Conservation (phyloP, 2,888 invertebrate genomes). For the Drosophila conformis region DNA sequence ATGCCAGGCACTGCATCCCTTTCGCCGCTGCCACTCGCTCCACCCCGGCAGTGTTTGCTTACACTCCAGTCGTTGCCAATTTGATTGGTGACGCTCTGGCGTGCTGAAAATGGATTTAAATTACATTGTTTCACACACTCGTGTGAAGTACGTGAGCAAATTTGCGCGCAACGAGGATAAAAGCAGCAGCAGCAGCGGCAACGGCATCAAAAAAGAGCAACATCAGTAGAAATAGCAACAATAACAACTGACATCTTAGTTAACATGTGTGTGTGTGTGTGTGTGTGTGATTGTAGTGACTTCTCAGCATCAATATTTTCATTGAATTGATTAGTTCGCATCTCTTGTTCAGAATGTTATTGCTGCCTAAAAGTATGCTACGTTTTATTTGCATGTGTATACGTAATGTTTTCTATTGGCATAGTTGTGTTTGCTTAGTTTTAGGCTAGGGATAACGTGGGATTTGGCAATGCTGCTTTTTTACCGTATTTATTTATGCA, state of each 20-base stretch:
- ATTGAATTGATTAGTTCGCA: constrained; percentile 72
- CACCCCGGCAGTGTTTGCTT: constrained; percentile 49
- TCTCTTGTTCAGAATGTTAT: constrained; percentile 34
- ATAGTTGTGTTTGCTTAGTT: constrained; percentile 58
- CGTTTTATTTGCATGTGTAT: constrained; percentile 35
- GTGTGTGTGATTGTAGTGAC: constrained; percentile 56
- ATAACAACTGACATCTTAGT: constrained; percentile 60
- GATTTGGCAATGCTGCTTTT: constrained; percentile 33
- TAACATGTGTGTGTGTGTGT: constrained; percentile 22
- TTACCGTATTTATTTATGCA: constrained; percentile 58
- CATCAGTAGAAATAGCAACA: constrained; percentile 32
- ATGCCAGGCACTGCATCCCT: constrained; percentile 20
- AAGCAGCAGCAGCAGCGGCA: constrained; percentile 16
- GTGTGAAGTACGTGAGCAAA: constrained; percentile 62
- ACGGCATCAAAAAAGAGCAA: background rate
- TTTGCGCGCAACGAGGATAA: constrained; percentile 40
- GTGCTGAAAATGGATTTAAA: constrained; percentile 84
- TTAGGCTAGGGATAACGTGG: constrained; percentile 58
- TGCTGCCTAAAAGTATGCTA: constrained; percentile 44
- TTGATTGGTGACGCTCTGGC: constrained; percentile 75
- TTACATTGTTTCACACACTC: constrained; percentile 78
- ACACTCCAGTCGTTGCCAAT: constrained; percentile 74
- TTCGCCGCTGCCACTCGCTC: background rate
- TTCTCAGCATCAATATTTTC: constrained; percentile 75
- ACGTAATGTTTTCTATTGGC: constrained; percentile 32